These are phyloP conservation scores for Ceyx cyanopectus DNA, from an alignment of 2,113 vertebrate genomes.

Conservation along the genomic window DNA sequence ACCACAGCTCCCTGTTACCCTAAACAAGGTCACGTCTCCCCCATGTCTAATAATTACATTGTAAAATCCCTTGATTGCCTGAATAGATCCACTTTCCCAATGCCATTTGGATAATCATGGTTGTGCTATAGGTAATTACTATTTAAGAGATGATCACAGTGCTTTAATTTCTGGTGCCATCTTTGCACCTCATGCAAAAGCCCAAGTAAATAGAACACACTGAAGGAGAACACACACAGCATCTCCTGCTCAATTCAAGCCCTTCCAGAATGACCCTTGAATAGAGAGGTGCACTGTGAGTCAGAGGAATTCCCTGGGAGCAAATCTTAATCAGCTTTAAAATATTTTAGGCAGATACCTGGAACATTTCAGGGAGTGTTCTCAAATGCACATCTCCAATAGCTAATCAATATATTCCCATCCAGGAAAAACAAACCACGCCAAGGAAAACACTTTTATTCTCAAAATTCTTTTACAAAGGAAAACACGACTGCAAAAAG, in stretches of 20 bases:
- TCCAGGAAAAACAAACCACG: background rate
- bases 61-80: constrained; percentile 29
- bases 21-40: constrained; percentile 38
- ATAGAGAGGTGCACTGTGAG: background rate
- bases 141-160: background rate
- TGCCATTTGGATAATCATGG: background rate
- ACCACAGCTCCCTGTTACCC: constrained; percentile 6
- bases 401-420: background rate
- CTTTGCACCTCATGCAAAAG: background rate
- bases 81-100: constrained; percentile 20
- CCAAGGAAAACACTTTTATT: background rate
- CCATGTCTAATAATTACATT: constrained; percentile 27
- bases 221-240: background rate
- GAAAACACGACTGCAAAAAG: background rate
- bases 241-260: background rate
- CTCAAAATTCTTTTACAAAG: background rate
- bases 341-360: background rate
- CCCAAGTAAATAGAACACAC: background rate
- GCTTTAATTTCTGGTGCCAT: background rate
- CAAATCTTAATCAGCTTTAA: background rate
- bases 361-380: background rate
- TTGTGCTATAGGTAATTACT: constrained; percentile 45
- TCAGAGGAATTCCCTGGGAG: background rate
- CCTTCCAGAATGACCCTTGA: background rate
- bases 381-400: background rate